Base-by-base conservation (phyloP, 2,113 vertebrate species). In the Oenanthe oenanthe region DNA sequence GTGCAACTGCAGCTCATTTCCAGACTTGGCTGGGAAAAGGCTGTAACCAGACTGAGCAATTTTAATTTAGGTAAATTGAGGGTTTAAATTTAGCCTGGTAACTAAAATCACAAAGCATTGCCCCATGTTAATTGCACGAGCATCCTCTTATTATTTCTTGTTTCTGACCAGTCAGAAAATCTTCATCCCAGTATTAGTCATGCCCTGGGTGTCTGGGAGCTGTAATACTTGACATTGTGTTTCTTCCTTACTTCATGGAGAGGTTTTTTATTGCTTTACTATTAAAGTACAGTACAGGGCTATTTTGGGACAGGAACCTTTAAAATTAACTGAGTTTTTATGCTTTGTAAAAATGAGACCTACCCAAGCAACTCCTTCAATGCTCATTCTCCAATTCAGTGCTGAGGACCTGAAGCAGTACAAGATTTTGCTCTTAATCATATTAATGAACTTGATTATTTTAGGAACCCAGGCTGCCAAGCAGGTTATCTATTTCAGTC, bases 21-120 rank as follows among this genome's bases (percentile, higher is more conserved):
- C 89, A 94, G 89, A 36, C 82, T 91, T 97, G 93, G 96, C 95
- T 93, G 85, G 62, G 80, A 91, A 93, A 92, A 65, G 61, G 88
- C 92, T 88, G 93, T 22, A 89, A 93, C 38, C 94, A 97, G 88
- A 91, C 90, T 71, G 94, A 97, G 89, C 67, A 24, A 40, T 79
- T 92, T 84, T 87, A 68, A 76, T 93, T 92, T 78, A 93, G 95
- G 85, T 73, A 96, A 95, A 94, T 76, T 32, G 94, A 95, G 54
- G 71, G 31, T 93, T 71, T 92, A 93, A 96, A 96, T 95, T 95
- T 94, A 97, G 88, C 93, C 66, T 28, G 5, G 36, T 21, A 95
- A 63, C 82, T 43, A 12, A 92, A 97, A 61, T 68, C 56, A 7
- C 42, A 51, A 87, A 67, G 43, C 54, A 4, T 47, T 4, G 1